phyloP scores from a whole-genome alignment of 1,140 invertebrate genomes.

The Venturia canescens region DNA sequence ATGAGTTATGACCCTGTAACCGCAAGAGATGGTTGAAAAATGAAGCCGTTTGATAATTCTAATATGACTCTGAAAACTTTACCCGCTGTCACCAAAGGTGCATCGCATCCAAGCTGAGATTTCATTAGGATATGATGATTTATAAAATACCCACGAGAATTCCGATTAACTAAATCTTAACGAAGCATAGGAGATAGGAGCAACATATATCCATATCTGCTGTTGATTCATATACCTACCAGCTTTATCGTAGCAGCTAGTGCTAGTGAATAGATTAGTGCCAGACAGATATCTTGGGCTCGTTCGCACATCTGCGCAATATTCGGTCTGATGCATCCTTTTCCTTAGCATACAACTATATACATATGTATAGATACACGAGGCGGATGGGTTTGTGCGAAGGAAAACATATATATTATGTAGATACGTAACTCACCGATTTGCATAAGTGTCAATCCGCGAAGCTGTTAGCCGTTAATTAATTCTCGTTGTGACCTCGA shows the following conservation, averaged over 20 bases:
- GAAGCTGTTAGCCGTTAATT: conserved; percentile 47
- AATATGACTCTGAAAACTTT: too few species aligned
- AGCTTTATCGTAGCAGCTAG: not conserved
- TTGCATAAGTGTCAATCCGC: conserved; percentile 47
- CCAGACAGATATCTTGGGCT: conserved; percentile 31
- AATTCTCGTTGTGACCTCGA: conserved; percentile 46
- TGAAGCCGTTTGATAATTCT: too few species aligned
- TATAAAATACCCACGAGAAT: too few species aligned
- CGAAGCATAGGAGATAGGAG: not conserved
- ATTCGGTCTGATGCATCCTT: conserved; percentile 33
- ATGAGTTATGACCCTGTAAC: too few species aligned
- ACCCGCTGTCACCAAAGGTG: too few species aligned
- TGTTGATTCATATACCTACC: not conserved
- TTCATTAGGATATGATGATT: too few species aligned
- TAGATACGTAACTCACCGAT: conserved; percentile 33
- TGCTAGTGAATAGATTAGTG: conserved; percentile 22
- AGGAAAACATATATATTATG: not conserved
- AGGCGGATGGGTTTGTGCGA: not conserved
- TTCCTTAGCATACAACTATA: not conserved
- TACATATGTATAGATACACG: not conserved
- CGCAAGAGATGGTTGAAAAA: too few species aligned
- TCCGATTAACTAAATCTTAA: not conserved
- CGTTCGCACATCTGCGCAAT: conserved; percentile 1
- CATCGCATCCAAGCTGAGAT: too few species aligned
- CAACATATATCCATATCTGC: not conserved